Conservation (phyloP, 2,113 vertebrate species). For the Xyliphius kryptos region DNA sequence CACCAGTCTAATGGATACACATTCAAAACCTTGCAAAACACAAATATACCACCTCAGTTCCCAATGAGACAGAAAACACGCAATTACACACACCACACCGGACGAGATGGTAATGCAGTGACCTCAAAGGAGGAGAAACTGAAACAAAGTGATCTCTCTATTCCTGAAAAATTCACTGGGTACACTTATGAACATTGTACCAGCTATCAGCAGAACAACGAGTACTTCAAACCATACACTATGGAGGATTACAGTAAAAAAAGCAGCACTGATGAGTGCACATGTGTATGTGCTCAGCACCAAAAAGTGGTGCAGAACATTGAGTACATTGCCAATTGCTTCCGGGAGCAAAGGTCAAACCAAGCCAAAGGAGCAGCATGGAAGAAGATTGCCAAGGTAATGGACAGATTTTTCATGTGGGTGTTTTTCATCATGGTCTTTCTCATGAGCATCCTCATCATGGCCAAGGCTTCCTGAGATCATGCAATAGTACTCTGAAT, state of each 20-base stretch:
- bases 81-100: conserved; percentile 31
- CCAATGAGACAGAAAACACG: no score
- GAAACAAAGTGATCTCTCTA: conserved; percentile 34
- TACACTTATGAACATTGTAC: conserved; percentile 50
- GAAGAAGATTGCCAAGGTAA: conserved; percentile 97
- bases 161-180: conserved; percentile 40
- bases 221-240: conserved; percentile 36
- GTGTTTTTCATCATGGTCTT: conserved; percentile 96
- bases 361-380: conserved; percentile 82
- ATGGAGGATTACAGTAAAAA: conserved; percentile 24
- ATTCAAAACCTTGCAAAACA: conserved; percentile 23
- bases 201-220: conserved; percentile 36
- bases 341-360: conserved; percentile 81
- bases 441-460: conserved; percentile 90
- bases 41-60: no score
- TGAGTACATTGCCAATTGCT: conserved; percentile 85
- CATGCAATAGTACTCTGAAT: no score
- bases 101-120: conserved; percentile 33
- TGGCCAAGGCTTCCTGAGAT: conserved; percentile 78
- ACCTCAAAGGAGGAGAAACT: conserved; percentile 31
- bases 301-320: conserved; percentile 78
- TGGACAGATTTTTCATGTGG: conserved; percentile 99
- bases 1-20: conserved; percentile 43
- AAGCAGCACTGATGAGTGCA: not conserved
- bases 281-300: conserved; percentile 43